A percentile compares a stretch with the other conserved stretches of the same genome.
Evolutionary conservation across 2,797 vertebrate genomes (phyloP).

Genomic region (Agapornis canus): DNA sequence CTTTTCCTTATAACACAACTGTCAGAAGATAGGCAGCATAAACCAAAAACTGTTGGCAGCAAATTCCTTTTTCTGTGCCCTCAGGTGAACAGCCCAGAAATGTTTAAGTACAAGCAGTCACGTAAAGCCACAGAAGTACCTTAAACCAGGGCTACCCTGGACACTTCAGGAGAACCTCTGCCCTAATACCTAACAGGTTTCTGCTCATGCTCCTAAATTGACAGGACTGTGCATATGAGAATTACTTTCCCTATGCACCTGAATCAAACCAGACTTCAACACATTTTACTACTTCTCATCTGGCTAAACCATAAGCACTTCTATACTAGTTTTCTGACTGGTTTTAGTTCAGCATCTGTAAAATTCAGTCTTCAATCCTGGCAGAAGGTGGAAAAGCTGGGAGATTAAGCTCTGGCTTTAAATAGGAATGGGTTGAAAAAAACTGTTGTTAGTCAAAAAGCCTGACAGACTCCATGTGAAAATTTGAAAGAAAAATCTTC

Average conservation of each 20-base stretch:
- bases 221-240: neutral
- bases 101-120: neutral
- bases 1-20: slow-evolving; percentile 4
- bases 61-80: neutral
- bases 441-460: neutral
- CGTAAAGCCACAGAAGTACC: neutral
- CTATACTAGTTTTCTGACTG: neutral
- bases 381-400: neutral
- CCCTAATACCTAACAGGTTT: neutral
- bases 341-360: neutral
- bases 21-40: slow-evolving; percentile 12
- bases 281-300: neutral
- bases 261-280: neutral
- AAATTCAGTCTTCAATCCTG: neutral
- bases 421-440: neutral
- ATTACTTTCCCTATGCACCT: neutral
- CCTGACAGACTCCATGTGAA: neutral
- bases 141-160: neutral
- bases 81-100: neutral
- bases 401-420: neutral
- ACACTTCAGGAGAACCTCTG: neutral
- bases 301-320: neutral
- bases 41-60: neutral
- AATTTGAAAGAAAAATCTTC: neutral
- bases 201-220: neutral